phyloP scores from a whole-genome alignment of 2,797 vertebrate genomes.

The Euphonia xanthogaster region DNA sequence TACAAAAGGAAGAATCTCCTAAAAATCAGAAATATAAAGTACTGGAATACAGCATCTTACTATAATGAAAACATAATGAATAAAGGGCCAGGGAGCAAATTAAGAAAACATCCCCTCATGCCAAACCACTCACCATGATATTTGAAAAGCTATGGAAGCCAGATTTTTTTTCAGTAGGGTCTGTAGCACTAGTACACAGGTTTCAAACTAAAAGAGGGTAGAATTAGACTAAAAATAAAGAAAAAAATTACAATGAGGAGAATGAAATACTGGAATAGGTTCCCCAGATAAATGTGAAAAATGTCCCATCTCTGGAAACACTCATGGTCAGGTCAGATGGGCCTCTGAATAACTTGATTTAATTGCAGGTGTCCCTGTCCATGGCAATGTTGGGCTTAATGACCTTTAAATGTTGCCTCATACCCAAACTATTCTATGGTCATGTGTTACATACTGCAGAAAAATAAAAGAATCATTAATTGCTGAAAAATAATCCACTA shows the following conservation, averaged over 20 bases:
- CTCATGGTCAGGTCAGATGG: not conserved
- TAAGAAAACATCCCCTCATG: not conserved
- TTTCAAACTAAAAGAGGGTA: not conserved
- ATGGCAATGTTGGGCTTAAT: not conserved
- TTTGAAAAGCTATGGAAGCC: not conserved
- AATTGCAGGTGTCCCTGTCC: not conserved
- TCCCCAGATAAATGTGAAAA: not conserved
- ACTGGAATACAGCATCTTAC: not conserved
- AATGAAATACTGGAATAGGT: not conserved
- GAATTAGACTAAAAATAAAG: not conserved
- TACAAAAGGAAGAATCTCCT: not conserved
- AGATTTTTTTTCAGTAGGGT: not conserved
- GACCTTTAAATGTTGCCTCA: not conserved
- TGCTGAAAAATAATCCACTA: not conserved
- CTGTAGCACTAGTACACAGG: not conserved
- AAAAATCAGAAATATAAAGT: not conserved
- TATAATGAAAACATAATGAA: not conserved
- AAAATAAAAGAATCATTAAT: not conserved
- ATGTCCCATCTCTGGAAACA: not conserved
- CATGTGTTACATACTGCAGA: not conserved
- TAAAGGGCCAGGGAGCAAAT: not conserved
- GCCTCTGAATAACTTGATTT: not conserved
- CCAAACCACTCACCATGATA: not conserved
- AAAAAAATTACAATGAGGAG: not conserved
- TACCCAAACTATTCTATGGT: not conserved